phyloP scores from a whole-genome alignment of 1,140 invertebrate genomes.

The Nasonia vitripennis region DNA sequence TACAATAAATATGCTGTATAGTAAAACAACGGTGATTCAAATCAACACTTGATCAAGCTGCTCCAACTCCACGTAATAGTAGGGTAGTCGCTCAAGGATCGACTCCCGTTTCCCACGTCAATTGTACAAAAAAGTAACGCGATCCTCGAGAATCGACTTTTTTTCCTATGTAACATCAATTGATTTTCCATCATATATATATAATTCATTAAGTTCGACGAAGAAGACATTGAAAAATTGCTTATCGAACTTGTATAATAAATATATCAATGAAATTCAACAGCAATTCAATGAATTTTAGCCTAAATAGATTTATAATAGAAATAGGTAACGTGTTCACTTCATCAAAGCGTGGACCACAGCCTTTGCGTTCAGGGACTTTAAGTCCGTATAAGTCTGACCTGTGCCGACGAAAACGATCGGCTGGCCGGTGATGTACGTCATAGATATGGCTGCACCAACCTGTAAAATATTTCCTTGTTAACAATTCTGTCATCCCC shows the following conservation, averaged over 20 bases:
- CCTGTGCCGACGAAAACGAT: slow-evolving; percentile 99
- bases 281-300: slow-evolving; percentile 21
- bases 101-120: neutral
- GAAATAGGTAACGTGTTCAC: slow-evolving; percentile 71
- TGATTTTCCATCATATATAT: slow-evolving; percentile 3
- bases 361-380: slow-evolving; percentile 96
- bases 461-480: slow-evolving; percentile 80
- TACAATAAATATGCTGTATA: slow-evolving; percentile 55
- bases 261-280: slow-evolving; percentile 41
- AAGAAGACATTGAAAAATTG: slow-evolving; percentile 17
- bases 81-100: neutral
- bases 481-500: neutral
- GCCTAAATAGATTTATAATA: slow-evolving; percentile 9
- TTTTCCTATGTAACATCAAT: slow-evolving; percentile 20
- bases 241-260: slow-evolving; percentile 26
- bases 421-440: slow-evolving; percentile 99
- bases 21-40: slow-evolving; percentile 6
- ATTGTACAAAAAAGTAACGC: neutral
- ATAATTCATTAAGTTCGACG: slow-evolving; percentile 38
- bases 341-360: slow-evolving; percentile 98
- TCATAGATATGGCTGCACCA: slow-evolving; percentile 99
- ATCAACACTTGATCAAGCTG: slow-evolving; percentile 14
- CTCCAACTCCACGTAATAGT: neutral
- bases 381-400: slow-evolving; percentile 98
- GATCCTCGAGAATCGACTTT: neutral